These are phyloP conservation scores for Baronia brevicornis DNA, from an alignment of 2,888 invertebrate genomes.

Conservation along the genomic window DNA sequence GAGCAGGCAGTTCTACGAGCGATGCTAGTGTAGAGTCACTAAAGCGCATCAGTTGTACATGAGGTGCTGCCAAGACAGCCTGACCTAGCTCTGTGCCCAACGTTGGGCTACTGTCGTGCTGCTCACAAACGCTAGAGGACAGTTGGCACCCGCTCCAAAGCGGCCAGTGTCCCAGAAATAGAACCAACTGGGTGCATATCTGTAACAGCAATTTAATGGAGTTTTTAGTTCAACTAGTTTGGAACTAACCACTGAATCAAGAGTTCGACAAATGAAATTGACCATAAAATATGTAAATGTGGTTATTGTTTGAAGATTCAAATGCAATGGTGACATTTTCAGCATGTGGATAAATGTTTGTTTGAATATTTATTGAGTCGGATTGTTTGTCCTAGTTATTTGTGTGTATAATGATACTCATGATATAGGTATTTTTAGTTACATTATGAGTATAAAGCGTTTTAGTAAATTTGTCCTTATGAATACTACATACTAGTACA, in stretches of 20 bases:
- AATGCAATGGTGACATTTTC: too few relatives aligned
- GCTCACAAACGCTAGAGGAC: conserved; percentile 92
- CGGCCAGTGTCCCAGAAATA: conserved; percentile 96
- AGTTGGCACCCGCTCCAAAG: conserved; percentile 92
- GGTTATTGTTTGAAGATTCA: too few relatives aligned
- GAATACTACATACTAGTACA: too few relatives aligned
- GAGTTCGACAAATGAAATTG: conserved; percentile 2
- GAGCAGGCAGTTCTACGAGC: conserved; percentile 90
- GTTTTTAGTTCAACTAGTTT: not conserved
- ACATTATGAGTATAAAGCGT: too few relatives aligned
- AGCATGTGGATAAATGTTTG: too few relatives aligned
- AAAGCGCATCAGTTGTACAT: conserved; percentile 89
- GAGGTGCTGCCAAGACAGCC: conserved; percentile 88
- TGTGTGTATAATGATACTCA: too few relatives aligned
- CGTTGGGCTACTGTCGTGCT: conserved; percentile 87
- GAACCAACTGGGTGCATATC: conserved; percentile 90
- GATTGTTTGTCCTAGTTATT: too few relatives aligned
- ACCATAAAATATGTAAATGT: not conserved
- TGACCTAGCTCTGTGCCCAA: conserved; percentile 84
- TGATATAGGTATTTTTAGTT: too few relatives aligned
- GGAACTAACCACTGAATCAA: too few relatives aligned
- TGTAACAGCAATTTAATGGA: conserved; percentile 27
- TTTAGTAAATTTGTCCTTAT: too few relatives aligned
- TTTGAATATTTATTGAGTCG: too few relatives aligned
- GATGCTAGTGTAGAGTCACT: conserved; percentile 90